These are phyloP conservation scores for Thalassarche chlororhynchos DNA, from an alignment of 2,113 vertebrate genomes.

Conservation along the genomic window DNA sequence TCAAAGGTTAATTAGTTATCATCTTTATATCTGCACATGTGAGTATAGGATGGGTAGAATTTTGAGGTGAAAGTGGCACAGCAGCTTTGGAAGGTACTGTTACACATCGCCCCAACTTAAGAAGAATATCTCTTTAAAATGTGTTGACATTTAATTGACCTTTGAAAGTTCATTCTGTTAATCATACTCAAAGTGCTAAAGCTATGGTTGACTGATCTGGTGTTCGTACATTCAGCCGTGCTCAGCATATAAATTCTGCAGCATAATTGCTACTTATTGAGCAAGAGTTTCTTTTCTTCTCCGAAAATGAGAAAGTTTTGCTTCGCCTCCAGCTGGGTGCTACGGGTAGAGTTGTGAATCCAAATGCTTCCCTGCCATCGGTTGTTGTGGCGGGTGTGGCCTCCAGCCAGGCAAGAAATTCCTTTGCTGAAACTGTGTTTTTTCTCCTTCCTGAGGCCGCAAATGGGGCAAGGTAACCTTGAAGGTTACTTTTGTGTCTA, in stretches of 20 bases:
- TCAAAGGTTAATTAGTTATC: constrained; percentile 15
- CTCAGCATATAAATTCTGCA: constrained; percentile 82
- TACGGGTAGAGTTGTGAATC: constrained; percentile 61
- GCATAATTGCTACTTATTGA: constrained; percentile 79
- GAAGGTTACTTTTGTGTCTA: neutral
- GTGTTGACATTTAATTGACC: constrained; percentile 86
- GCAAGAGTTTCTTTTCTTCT: constrained; percentile 76
- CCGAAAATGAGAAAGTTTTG: constrained; percentile 65
- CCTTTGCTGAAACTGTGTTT: constrained; percentile 68
- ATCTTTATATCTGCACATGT: neutral
- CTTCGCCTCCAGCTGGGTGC: constrained; percentile 64
- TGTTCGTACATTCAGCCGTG: constrained; percentile 76
- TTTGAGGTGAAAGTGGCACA: constrained; percentile 20
- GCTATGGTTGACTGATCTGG: constrained; percentile 78
- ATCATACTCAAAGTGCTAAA: constrained; percentile 80
- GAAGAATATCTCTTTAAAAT: constrained; percentile 76
- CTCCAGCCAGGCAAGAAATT: constrained; percentile 72
- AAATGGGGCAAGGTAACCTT: constrained; percentile 61
- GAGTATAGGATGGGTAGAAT: neutral
- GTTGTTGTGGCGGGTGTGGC: constrained; percentile 70
- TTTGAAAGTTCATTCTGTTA: constrained; percentile 84
- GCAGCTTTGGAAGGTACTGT: constrained; percentile 23
- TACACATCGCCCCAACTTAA: constrained; percentile 45
- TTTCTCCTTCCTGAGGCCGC: constrained; percentile 65
- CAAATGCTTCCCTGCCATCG: constrained; percentile 74